phyloP scores from a whole-genome alignment of 2,113 vertebrate species.

The Falco punctatus region DNA sequence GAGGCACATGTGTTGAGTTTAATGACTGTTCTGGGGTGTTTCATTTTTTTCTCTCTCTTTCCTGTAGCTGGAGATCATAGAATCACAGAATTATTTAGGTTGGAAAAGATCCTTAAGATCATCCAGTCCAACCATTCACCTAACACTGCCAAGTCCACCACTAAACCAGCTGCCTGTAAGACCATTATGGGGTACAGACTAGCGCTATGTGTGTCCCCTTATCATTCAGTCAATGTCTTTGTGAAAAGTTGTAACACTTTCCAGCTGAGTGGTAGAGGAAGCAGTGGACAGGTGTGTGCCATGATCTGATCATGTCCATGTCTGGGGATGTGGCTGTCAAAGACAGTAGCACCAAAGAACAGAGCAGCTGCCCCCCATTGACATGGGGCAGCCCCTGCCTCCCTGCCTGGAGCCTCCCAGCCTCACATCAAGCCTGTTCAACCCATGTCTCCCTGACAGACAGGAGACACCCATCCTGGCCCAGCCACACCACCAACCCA shows the following conservation, averaged over 20 bases:
- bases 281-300: not conserved
- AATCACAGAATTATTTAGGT: too few relatives aligned
- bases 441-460: not conserved
- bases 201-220: not conserved
- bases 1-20: too few relatives aligned
- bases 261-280: not conserved
- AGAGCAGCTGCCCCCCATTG: rapidly evolving
- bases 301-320: not conserved
- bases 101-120: too few relatives aligned
- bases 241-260: too few relatives aligned
- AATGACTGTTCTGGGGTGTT: too few relatives aligned
- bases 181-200: not conserved
- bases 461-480: not conserved
- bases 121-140: too few relatives aligned
- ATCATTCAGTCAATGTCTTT: not conserved
- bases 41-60: too few relatives aligned
- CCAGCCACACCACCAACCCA: not conserved
- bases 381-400: not conserved
- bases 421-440: not conserved
- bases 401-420: too few relatives aligned
- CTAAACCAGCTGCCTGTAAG: not conserved
- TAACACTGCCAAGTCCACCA: too few relatives aligned
- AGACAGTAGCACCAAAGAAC: not conserved
- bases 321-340: not conserved
- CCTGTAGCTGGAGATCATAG: too few relatives aligned